Evolutionary conservation across 2,113 vertebrate species (phyloP).

Genomic region (Cervus canadensis): DNA sequence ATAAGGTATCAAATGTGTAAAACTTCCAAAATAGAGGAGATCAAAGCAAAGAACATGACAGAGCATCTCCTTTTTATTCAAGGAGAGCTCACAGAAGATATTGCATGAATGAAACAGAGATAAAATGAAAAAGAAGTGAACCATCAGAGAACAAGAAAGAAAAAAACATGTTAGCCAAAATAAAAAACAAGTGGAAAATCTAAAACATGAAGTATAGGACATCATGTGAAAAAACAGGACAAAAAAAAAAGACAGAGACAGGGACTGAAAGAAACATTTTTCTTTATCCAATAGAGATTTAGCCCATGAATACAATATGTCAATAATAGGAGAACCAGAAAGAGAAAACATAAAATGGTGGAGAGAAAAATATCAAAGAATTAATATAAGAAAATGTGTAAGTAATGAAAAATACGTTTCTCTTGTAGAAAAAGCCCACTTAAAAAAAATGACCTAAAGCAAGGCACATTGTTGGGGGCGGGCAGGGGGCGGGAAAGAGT

Average conservation of each 20-base stretch:
- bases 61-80: neutral
- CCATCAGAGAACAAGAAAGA: neutral
- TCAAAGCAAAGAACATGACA: neutral
- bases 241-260: neutral
- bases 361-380: neutral
- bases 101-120: neutral
- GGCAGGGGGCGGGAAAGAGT: too few species aligned
- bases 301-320: neutral
- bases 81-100: neutral
- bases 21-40: neutral
- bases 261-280: neutral
- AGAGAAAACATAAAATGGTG: neutral
- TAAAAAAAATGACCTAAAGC: neutral
- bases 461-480: neutral
- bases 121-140: neutral
- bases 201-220: neutral
- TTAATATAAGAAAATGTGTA: neutral
- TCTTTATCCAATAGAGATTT: neutral
- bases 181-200: neutral
- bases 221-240: neutral
- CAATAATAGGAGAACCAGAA: neutral
- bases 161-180: neutral
- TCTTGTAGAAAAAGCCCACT: neutral
- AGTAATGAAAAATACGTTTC: neutral
- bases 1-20: neutral